A percentile compares a stretch with the other conserved stretches of the same genome.
Conservation (phyloP, 1,140 invertebrate species). For the Sminthurides bifidus region DNA sequence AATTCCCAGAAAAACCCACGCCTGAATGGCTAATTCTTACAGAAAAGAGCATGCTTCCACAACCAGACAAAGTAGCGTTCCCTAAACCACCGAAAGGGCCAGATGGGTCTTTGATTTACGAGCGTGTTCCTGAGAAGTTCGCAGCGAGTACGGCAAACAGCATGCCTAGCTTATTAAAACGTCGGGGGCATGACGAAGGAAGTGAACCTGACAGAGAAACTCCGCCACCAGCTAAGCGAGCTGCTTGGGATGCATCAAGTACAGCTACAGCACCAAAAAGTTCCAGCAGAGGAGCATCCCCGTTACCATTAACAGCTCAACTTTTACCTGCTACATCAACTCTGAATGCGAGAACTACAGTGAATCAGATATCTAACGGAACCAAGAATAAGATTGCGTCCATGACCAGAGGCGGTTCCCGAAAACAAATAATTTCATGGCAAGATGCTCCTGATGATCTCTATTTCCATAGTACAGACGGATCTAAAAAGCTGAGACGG, state of each 20-base stretch:
- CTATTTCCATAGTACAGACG: constrained; percentile 81
- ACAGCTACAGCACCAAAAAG: constrained; percentile 40
- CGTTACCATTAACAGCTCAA: constrained; percentile 28
- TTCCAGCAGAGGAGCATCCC: constrained; percentile 35
- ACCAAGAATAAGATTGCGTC: constrained; percentile 40
- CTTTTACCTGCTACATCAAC: constrained; percentile 29
- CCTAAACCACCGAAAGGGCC: constrained; percentile 75
- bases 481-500: constrained; percentile 73
- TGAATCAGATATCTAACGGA: constrained; percentile 43
- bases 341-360: constrained; percentile 32
- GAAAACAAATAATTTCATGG: constrained; percentile 90
- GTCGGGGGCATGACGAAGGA: constrained; percentile 68
- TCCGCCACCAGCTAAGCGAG: constrained; percentile 43
- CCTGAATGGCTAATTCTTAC: constrained; percentile 73
- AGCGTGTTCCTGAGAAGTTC: constrained; percentile 62
- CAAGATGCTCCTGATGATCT: constrained; percentile 96
- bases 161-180: constrained; percentile 51
- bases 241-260: constrained; percentile 49
- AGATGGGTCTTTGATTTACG: constrained; percentile 71
- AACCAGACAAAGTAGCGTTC: constrained; percentile 65
- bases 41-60: constrained; percentile 61
- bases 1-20: constrained; percentile 47
- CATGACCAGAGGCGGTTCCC: constrained; percentile 49
- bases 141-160: constrained; percentile 43
- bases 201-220: constrained; percentile 62